Percentiles rank a stretch among this genome's conserved stretches.
Conservation (phyloP, 2,797 vertebrate species). For the Lithobates pipiens region DNA sequence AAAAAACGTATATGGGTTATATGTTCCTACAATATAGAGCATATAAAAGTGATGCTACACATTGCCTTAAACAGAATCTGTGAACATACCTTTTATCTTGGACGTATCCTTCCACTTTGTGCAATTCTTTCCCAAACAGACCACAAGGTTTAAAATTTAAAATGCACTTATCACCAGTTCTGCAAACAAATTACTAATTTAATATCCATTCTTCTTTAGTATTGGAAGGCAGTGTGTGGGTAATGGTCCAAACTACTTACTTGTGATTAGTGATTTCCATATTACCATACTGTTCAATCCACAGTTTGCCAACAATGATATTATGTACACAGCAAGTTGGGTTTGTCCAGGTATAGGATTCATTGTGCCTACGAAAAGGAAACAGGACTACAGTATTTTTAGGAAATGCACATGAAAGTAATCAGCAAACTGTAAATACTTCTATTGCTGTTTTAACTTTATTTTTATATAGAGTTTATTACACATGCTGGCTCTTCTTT, state of each 20-base stretch:
- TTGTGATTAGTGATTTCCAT: conserved; percentile 97
- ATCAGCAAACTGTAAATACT: no score
- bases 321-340: conserved; percentile 97
- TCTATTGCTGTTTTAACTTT: no score
- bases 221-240: neutral
- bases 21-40: neutral
- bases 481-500: no score
- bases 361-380: conserved; percentile 81
- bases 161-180: conserved; percentile 93
- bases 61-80: neutral
- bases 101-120: conserved; percentile 98
- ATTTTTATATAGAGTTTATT: no score
- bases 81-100: conserved; percentile 93
- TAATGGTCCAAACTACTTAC: conserved; percentile 74
- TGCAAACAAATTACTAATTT: conserved; percentile 72
- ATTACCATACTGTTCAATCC: conserved; percentile 97
- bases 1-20: neutral
- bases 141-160: conserved; percentile 94
- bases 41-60: no score
- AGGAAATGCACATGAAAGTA: no score
- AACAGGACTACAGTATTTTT: no score
- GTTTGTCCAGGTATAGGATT: conserved; percentile 98
- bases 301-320: conserved; percentile 96
- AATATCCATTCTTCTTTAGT: conserved; percentile 12
- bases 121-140: conserved; percentile 96